A percentile compares a stretch with the other conserved stretches of the same genome.
Evolutionary conservation across 2,113 vertebrate genomes (phyloP).

Genomic region (Gymnobelideus leadbeateri): DNA sequence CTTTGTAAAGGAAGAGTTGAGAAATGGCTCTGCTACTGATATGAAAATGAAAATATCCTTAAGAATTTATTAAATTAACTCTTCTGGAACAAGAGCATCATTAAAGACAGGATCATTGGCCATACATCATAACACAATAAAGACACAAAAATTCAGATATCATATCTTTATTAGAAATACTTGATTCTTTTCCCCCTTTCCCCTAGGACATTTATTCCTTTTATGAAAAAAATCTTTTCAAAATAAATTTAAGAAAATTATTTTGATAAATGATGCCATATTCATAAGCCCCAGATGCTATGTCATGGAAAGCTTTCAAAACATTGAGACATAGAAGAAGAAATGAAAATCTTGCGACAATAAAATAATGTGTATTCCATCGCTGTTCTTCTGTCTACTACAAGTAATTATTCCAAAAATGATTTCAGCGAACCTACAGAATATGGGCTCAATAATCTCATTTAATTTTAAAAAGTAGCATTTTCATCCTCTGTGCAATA

Average conservation of each 20-base stretch:
- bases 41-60: not conserved
- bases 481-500: not conserved
- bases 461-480: not conserved
- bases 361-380: not conserved
- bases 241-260: not conserved
- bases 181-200: not conserved
- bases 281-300: not conserved
- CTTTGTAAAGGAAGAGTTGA: not conserved
- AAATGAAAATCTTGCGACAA: not conserved
- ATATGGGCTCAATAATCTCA: not conserved
- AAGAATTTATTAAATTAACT: not conserved
- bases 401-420: not conserved
- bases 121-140: not conserved
- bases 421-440: not conserved
- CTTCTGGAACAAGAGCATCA: not conserved
- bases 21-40: not conserved
- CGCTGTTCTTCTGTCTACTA: not conserved
- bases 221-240: not conserved
- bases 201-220: not conserved
- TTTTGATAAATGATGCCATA: not conserved
- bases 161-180: not conserved
- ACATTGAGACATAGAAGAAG: not conserved
- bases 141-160: not conserved
- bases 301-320: not conserved
- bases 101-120: not conserved